Evolutionary conservation across 2,113 vertebrate genomes (phyloP), one percentile per base, ranked within the genome.

Genomic region (Gorsachius goisagi): DNA sequence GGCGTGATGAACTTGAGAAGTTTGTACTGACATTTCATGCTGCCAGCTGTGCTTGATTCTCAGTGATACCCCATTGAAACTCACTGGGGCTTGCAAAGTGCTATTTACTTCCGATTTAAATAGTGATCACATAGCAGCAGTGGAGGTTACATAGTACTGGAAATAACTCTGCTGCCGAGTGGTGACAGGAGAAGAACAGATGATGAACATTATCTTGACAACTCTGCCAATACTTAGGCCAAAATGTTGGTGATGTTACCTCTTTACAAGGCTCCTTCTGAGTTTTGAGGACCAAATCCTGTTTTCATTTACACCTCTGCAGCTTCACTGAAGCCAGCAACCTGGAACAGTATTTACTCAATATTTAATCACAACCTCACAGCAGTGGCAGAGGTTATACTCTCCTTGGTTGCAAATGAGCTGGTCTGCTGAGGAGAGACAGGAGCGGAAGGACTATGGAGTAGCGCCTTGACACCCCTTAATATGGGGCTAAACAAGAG

Each of bases 141-240:
- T 11, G 32, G 35, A 93, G 27, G 50, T 74, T 88, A 49, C 50
- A 47, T 22, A 89, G 19, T 28, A 15, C 52, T 85, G 82, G 66
- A 91, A 89, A 75, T 49, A 95, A 47, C 44, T 76, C 52, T 73
- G 47, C 44, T 74, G 52, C 52, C 2, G 1, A 59, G 22, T 1
- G 1, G 28, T 78, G 81, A 86, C 77, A 96, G 32, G 33, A 11
- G 22, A 68, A 86, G 69, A 94, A 72, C 0, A 0, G 30, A 50
- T 58, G 59, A 91, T 64, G 53, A 80, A 69, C 64, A 82, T 89
- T 71, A 84, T 71, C 72, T 96, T 91, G 91, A 97, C 88, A 96
- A 68, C 44, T 85, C 59, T 74, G 77, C 27, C 91, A 92, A 68
- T 93, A 79, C 17, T 63, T 30, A 23, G 58, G 52, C 63, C 58